phyloP scores from a whole-genome alignment of 2,797 vertebrate species.

The Acanthornis magna region DNA sequence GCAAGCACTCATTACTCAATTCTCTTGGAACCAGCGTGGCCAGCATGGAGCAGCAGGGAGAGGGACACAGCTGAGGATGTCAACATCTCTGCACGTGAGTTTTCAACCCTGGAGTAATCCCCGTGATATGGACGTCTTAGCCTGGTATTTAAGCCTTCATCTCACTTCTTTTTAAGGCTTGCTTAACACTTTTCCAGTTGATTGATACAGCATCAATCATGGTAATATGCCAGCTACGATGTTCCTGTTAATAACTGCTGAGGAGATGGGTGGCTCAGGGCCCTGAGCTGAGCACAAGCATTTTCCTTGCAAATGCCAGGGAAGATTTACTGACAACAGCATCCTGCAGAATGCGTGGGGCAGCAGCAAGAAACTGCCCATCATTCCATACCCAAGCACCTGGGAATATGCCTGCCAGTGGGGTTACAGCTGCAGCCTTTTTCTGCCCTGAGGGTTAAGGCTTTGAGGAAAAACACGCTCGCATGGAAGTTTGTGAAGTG shows the following conservation, averaged over 20 bases:
- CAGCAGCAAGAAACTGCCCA: neutral
- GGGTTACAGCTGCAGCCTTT: neutral
- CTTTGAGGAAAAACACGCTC: neutral
- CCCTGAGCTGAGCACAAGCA: neutral
- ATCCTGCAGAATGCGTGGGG: neutral
- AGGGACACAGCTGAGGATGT: neutral
- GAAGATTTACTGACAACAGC: neutral
- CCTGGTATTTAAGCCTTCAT: neutral
- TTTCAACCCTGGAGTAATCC: neutral
- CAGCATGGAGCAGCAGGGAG: neutral
- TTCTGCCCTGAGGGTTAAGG: neutral
- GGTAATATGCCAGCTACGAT: neutral
- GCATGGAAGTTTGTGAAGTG: neutral
- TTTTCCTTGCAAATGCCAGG: neutral
- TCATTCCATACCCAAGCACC: neutral
- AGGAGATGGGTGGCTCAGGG: neutral
- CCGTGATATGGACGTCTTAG: neutral
- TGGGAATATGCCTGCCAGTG: neutral
- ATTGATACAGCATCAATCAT: neutral
- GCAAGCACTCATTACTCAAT: neutral
- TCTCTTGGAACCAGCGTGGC: neutral
- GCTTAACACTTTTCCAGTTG: neutral
- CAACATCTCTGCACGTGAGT: neutral
- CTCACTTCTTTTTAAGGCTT: conserved; percentile 16
- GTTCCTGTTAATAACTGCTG: neutral